Evolutionary conservation across 1,140 invertebrate species (phyloP), one percentile per base, ranked within the genome.

Genomic region (Mya arenaria): DNA sequence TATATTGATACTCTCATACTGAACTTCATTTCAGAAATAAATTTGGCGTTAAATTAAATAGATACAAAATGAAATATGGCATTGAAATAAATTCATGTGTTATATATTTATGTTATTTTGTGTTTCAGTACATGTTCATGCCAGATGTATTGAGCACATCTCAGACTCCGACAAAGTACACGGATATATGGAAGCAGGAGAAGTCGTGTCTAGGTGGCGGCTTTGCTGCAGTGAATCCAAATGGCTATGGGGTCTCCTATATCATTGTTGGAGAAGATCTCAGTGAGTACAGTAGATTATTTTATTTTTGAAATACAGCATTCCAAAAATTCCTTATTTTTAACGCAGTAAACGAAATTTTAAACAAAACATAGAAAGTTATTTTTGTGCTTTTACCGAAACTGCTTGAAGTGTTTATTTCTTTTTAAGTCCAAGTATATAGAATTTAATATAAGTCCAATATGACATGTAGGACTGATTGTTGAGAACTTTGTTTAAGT

Each of bases 191-290:
- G 82, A 82, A 66, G 0, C 19, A 86, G 60, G 85, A 87, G 36
- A 81, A 79, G 3, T 82, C 82, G 19, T 86, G 84, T 63, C 80
- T 84, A 41, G 84, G 84, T 6, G 88, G 88, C 6, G 88, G 88
- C 1, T 86, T 80, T 65, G 52, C 75, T n/a, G 68, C 92, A 75
- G 91, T 94, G 1, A 97, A 97, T 23, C 97, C 98, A 93, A 97
- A 99, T 93, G 98, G 98, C 55, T 99, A 99, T 92, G 98, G 98
- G 52, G 98, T 99, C 1, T 99, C 97, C 1, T 99, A 99, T 90
- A 98, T 99, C 84, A 97, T 99, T 89, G 97, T 97, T 80, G 98
- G 98, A 58, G 98, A 99, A 94, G 95, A 99, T 93, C 94, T 96
- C 25, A 75, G 87, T 89, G 85, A 84, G 88, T 63, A 28, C 13